Evolutionary conservation across 2,113 vertebrate genomes (phyloP).

Genomic region (Elephas maximus): DNA sequence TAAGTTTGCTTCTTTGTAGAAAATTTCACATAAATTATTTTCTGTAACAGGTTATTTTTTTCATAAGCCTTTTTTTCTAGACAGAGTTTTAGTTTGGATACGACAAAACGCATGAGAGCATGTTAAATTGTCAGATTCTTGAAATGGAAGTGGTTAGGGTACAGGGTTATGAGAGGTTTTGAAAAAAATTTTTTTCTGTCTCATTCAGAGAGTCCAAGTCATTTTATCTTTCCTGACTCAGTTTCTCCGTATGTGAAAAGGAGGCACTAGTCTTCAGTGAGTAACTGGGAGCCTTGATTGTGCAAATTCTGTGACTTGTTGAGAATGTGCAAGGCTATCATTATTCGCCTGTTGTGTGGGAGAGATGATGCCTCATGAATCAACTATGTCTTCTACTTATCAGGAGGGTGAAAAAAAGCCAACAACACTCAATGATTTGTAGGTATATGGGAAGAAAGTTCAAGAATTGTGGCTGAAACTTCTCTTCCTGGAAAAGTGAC

Average conservation of each 20-base stretch:
- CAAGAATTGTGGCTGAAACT: background rate
- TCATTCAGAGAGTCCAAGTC: background rate
- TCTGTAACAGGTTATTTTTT: background rate
- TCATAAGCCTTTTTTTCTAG: constrained; percentile 21
- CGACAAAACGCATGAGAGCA: background rate
- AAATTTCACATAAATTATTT: background rate
- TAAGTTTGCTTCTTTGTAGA: constrained; percentile 4
- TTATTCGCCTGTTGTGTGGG: background rate
- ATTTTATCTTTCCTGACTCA: background rate
- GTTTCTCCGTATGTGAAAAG: constrained; percentile 4
- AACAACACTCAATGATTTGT: background rate
- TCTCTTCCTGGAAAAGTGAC: background rate
- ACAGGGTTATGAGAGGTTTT: background rate
- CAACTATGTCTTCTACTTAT: background rate
- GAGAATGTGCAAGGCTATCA: background rate
- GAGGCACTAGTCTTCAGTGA: background rate
- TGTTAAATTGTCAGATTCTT: background rate
- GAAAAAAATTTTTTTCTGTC: background rate
- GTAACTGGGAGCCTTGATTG: background rate
- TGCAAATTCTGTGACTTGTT: background rate
- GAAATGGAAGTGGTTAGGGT: background rate
- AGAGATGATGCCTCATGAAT: background rate
- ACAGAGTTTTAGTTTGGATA: background rate
- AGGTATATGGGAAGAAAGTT: background rate
- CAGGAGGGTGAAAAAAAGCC: too few species aligned